Percentiles rank a stretch among this genome's conserved stretches.
Evolutionary conservation across 2,888 invertebrate genomes (phyloP).

Genomic region (Hypselothyrea guttata): DNA sequence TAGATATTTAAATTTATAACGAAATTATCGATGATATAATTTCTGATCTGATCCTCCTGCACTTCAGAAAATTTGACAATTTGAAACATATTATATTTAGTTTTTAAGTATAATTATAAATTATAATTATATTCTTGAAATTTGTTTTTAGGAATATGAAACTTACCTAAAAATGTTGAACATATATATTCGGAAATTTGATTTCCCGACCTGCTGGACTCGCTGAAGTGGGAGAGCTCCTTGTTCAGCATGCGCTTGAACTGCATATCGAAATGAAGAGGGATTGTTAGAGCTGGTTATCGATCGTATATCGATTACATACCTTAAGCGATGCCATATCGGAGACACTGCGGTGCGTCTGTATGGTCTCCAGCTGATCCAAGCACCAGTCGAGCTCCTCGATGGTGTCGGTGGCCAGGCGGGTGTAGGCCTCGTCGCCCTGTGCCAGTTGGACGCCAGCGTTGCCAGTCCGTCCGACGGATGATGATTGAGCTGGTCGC

Average conservation of each 20-base stretch:
- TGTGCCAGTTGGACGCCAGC: conserved; percentile 82
- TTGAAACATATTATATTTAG: no score
- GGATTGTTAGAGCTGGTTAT: not conserved
- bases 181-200: conserved; percentile 99
- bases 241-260: conserved; percentile 99
- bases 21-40: no score
- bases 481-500: conserved; percentile 82
- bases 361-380: conserved; percentile 99
- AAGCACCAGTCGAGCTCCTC: conserved; percentile 99
- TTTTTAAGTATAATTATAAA: no score
- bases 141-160: no score
- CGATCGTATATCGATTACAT: conserved; percentile 65
- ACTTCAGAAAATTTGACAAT: no score
- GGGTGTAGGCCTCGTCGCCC: conserved; percentile 94
- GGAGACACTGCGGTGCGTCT: conserved; percentile 99
- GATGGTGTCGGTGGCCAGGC: conserved; percentile 97
- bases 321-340: conserved; percentile 99
- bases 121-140: no score
- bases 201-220: conserved; percentile 99
- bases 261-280: conserved; percentile 83
- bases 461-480: conserved; percentile 72
- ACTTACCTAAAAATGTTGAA: conserved; percentile 99
- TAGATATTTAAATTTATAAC: no score
- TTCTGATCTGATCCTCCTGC: no score
- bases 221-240: conserved; percentile 99